Evolutionary conservation across 2,888 invertebrate genomes (phyloP), one percentile per base, ranked within the genome.

Genomic region (Synergus gifuensis): DNA sequence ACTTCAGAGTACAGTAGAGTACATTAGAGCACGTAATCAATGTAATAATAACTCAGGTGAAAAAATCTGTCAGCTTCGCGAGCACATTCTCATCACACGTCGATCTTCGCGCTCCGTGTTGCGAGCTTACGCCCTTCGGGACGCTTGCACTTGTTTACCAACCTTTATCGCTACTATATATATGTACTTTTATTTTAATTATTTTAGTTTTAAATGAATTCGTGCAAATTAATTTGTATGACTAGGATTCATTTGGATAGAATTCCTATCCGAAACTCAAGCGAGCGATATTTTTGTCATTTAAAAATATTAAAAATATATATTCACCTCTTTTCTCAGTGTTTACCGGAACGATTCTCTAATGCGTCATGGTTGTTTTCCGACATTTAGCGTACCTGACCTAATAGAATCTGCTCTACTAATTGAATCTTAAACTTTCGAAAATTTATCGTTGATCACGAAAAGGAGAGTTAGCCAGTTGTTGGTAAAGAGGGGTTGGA

Each of bases 371-470:
- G 9, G 11, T 16, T 69, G 28, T 69, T 69, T 69, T 46, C 4
- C 28, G 0, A 16, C 49, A n/a, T 54, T n/a, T 54, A 54, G 54
- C 49, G 28, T n/a, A 40, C 54, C n/a, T 49, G 16, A n/a, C 36
- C 54, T 73, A 54, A 54, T 73, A 73, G 73, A 73, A 73, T n/a
- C 36, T 36, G 54, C n/a, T 49, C 54, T 36, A n/a, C 76, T 80
- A 80, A 82, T 82, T 82, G 76, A 83, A 78, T 82, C 73, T 76
- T 54, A 62, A 82, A 82, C 64, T 80, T 83, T 79, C 9, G 46
- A 81, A 80, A 83, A 82, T 82, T 63, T 64, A 78, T 58, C 36
- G 40, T 69, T 79, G 60, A 76, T 73, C 73, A 8, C 28, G 49
- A 44, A 28, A 42, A 42, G 16, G 60, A 42, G 7, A 54, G 8